Percentiles rank a stretch among this genome's conserved stretches.
These are phyloP conservation scores for Scaptomyza montana DNA, from an alignment of 1,140 invertebrate genomes.

Conservation along the genomic window DNA sequence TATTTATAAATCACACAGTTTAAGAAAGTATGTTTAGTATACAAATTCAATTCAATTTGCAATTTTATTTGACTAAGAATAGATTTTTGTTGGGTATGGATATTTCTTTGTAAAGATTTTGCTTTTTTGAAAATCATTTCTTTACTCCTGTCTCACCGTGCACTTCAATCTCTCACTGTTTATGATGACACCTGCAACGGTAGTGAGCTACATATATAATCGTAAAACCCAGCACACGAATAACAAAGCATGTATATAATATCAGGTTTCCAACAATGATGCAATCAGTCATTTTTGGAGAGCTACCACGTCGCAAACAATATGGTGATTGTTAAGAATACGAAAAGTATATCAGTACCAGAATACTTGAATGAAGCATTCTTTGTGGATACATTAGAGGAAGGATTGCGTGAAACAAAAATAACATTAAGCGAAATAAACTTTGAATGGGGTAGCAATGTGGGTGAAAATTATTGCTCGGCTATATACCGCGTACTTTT, in stretches of 20 bases:
- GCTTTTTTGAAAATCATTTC: background rate
- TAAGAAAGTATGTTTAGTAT: too few relatives aligned
- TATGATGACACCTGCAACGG: slow-evolving; percentile 1
- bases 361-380: slow-evolving; percentile 67
- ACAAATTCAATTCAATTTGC: too few relatives aligned
- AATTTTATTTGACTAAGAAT: too few relatives aligned
- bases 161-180: slow-evolving; percentile 4
- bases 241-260: slow-evolving; percentile 34
- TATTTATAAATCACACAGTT: background rate
- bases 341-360: slow-evolving; percentile 61
- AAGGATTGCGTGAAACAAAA: slow-evolving; percentile 65
- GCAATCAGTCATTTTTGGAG: slow-evolving; percentile 12
- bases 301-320: slow-evolving; percentile 3
- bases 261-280: background rate
- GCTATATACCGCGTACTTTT: slow-evolving; percentile 68
- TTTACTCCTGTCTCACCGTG: slow-evolving; percentile 4
- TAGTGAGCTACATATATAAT: slow-evolving; percentile 13
- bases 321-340: slow-evolving; percentile 67
- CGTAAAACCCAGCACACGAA: background rate
- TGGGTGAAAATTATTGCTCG: slow-evolving; percentile 79
- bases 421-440: slow-evolving; percentile 59
- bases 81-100: too few relatives aligned
- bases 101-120: background rate
- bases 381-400: slow-evolving; percentile 68
- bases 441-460: slow-evolving; percentile 77